Base-by-base conservation (phyloP, 2,113 vertebrate genomes). In the Speoplatyrhinus poulsoni region DNA sequence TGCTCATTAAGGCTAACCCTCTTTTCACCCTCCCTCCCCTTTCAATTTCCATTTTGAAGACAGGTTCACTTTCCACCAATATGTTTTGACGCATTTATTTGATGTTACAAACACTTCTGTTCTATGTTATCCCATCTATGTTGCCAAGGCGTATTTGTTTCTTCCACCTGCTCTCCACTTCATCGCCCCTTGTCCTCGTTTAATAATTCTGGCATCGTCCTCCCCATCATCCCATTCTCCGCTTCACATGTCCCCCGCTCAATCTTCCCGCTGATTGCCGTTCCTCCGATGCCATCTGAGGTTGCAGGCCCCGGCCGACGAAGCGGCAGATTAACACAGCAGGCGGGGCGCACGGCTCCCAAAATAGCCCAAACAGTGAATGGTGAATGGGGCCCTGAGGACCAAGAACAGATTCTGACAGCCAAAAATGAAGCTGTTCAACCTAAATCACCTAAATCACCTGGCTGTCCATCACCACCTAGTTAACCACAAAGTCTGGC, bases 261-360 rank as follows among this genome's bases (percentile, higher is more conserved):
- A 52, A 52, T 62, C 67, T 72, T 32, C 49, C 65, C 54, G 12
- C 55, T 61, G 48, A 53, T 49, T 47, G 54, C 47, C 53, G n/a
- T 48, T 59, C 52, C 13, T 69, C 75, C 73, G 69, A 76, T 84
- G 85, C 73, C 82, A 80, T 88, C 72, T 85, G 83, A 90, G 85
- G 88, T 83, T 86, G 77, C 72, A 81, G 82, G 73, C 81, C 78
- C 55, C 75, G 79, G 77, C 77, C 69, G 65, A 65, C 59, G 11
- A 74, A 86, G 85, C 81, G 85, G 83, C 80, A 90, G 64, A 86
- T 91, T 87, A 89, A 86, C 90, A 87, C 88, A 90, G 90, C 90
- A 90, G 90, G 81, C 68, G 85, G 76, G 87, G 80, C 52, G 80
- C 76, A 47, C 70, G 64, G 70, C 56, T 82, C 90, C 85, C 69